A percentile compares a stretch with the other conserved stretches of the same genome.
Evolutionary conservation across 2,797 vertebrate species (phyloP).

Genomic region (Enteromius argenteus): DNA sequence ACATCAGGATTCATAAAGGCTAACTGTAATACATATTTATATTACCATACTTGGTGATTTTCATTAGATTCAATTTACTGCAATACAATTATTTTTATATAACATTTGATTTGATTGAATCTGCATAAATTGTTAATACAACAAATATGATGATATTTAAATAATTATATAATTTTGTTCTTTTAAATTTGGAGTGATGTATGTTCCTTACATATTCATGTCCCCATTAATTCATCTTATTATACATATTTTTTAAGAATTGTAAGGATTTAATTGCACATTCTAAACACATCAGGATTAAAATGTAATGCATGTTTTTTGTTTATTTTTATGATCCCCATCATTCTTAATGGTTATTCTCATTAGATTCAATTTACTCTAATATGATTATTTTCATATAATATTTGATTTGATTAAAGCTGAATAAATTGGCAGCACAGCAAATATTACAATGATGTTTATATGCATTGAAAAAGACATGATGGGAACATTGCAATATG

Average conservation of each 20-base stretch:
- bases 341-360: constrained; percentile 10
- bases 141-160: neutral
- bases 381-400: constrained; percentile 2
- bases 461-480: neutral
- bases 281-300: neutral
- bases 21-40: neutral
- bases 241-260: neutral
- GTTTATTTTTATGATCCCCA: neutral
- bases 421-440: neutral
- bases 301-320: neutral
- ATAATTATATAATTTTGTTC: neutral
- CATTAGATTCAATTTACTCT: constrained; percentile 1
- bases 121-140: neutral
- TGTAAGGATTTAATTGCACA: neutral
- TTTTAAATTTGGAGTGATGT: neutral
- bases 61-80: neutral
- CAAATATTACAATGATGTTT: neutral
- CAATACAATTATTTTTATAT: neutral
- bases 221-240: neutral
- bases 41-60: neutral
- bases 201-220: neutral
- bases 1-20: neutral
- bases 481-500: neutral
- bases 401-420: neutral
- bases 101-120: neutral